Conservation (phyloP, 2,113 vertebrate genomes). For the Herpetotheres cachinnans region DNA sequence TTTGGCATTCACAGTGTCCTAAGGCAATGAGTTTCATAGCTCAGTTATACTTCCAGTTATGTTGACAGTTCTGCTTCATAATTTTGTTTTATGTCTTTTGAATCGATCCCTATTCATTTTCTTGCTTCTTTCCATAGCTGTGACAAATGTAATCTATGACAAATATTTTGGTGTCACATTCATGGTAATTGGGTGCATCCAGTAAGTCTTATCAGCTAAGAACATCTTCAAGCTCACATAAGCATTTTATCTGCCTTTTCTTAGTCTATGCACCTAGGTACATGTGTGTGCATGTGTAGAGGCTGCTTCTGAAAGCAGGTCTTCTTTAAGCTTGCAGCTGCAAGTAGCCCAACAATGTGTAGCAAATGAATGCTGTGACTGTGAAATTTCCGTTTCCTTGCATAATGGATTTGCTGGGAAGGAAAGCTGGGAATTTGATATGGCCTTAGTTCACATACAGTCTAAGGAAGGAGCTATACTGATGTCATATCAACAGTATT, state of each 20-base stretch:
- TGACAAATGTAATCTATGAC: not conserved
- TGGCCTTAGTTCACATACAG: not conserved
- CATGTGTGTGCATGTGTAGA: not conserved
- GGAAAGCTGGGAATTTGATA: not conserved
- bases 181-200: not conserved
- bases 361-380: not conserved
- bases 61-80: not conserved
- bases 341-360: not conserved
- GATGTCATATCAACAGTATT: not conserved
- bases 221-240: not conserved
- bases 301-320: not conserved
- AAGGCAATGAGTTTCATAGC: not conserved
- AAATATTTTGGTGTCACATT: not conserved
- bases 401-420: not conserved
- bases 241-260: not conserved
- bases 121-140: not conserved
- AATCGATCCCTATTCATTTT: not conserved
- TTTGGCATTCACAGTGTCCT: not conserved
- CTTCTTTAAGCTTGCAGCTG: not conserved
- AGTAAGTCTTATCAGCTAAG: not conserved
- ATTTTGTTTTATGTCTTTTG: not conserved
- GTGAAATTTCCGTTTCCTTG: constrained; percentile 26
- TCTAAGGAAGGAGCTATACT: not conserved
- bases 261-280: not conserved
- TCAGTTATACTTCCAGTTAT: not conserved